Evolutionary conservation across 2,113 vertebrate species (phyloP).

Genomic region (Microcebus lehilahytsara): DNA sequence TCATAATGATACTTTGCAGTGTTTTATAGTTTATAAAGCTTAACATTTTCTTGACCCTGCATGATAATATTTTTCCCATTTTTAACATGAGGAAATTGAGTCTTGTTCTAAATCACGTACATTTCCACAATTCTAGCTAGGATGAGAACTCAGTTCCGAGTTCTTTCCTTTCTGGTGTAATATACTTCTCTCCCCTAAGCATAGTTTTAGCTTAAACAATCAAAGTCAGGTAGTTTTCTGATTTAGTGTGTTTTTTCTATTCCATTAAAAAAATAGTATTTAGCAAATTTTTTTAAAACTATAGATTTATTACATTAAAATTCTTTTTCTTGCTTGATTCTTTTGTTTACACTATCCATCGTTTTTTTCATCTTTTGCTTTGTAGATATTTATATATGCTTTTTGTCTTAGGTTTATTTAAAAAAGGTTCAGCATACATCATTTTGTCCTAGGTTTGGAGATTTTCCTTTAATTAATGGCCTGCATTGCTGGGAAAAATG

Average conservation of each 20-base stretch:
- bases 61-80: neutral
- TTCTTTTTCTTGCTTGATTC: neutral
- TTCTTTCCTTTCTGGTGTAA: neutral
- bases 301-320: neutral
- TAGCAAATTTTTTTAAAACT: neutral
- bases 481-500: neutral
- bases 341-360: neutral
- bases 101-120: neutral
- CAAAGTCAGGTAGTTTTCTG: neutral
- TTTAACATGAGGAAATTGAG: neutral
- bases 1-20: neutral
- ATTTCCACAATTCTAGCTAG: neutral
- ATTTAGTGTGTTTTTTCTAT: neutral
- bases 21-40: neutral
- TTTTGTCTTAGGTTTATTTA: slow-evolving; percentile 20
- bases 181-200: neutral
- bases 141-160: neutral
- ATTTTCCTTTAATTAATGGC: slow-evolving; percentile 39
- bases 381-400: neutral
- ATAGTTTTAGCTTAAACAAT: neutral
- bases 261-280: neutral
- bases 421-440: neutral
- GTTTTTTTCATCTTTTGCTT: neutral
- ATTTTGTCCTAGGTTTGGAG: slow-evolving; percentile 17
- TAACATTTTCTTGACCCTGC: neutral